Evolutionary conservation across 2,888 invertebrate species (phyloP).

Genomic region (Rhogogaster chlorosoma): DNA sequence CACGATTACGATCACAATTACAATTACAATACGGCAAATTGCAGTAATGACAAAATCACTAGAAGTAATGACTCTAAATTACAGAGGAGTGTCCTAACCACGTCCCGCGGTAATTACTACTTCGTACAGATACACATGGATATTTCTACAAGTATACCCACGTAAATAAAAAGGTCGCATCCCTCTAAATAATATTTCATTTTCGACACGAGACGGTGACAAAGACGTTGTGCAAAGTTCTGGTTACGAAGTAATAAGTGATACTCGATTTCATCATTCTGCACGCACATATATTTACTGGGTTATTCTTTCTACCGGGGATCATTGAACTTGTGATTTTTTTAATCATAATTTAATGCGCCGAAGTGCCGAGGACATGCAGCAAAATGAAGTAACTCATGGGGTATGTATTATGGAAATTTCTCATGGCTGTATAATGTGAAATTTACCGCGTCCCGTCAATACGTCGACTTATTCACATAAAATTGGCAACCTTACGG

Average conservation of each 20-base stretch:
- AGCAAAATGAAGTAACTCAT: slow-evolving; percentile 30
- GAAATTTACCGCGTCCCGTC: slow-evolving; percentile 64
- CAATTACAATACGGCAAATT: slow-evolving; percentile 49
- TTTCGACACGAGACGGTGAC: not conserved
- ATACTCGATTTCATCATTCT: not conserved
- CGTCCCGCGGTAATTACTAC: slow-evolving; percentile 53
- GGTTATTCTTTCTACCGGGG: not conserved
- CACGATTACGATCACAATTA: slow-evolving; percentile 40
- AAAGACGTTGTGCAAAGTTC: slow-evolving; percentile 1
- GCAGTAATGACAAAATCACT: slow-evolving; percentile 56
- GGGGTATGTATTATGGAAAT: slow-evolving; percentile 67
- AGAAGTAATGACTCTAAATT: slow-evolving; percentile 53
- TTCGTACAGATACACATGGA: slow-evolving; percentile 45
- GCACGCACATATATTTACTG: not conserved
- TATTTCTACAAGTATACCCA: not conserved
- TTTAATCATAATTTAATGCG: not conserved
- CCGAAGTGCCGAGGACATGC: slow-evolving; percentile 14
- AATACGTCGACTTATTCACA: slow-evolving; percentile 59
- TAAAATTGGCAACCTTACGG: slow-evolving; percentile 64
- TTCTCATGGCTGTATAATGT: slow-evolving; percentile 62
- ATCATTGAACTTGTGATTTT: slow-evolving; percentile 13
- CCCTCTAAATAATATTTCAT: slow-evolving; percentile 47
- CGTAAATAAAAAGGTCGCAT: slow-evolving; percentile 49
- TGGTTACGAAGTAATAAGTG: not conserved
- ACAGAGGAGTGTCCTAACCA: slow-evolving; percentile 58